Conservation (phyloP, 2,797 vertebrate genomes). For the Phalanger gymnotis region DNA sequence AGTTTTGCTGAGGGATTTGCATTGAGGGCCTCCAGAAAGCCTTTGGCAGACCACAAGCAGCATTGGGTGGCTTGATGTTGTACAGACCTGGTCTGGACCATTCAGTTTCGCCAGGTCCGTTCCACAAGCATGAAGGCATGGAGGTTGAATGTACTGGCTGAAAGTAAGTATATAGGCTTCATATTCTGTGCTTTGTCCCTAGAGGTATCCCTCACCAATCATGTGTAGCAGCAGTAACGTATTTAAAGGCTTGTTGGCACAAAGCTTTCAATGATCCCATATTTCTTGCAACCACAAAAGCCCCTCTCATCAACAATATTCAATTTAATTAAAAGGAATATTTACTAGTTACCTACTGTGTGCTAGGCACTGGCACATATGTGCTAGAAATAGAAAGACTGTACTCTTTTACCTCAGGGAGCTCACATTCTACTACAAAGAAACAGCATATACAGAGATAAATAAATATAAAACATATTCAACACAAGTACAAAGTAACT, state of each 20-base stretch:
- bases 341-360: background rate
- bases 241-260: background rate
- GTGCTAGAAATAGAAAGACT: background rate
- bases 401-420: background rate
- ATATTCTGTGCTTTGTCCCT: too few relatives aligned
- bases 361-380: background rate
- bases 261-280: background rate
- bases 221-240: background rate
- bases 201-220: background rate
- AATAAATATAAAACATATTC: background rate
- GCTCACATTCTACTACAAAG: background rate
- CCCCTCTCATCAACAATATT: background rate
- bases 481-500: background rate
- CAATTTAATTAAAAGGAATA: background rate
- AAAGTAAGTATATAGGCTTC: too few relatives aligned
- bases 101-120: too few relatives aligned
- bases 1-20: too few relatives aligned
- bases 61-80: too few relatives aligned
- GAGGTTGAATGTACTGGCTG: too few relatives aligned
- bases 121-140: too few relatives aligned
- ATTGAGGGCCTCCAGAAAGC: too few relatives aligned
- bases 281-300: background rate
- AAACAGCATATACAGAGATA: background rate
- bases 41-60: too few relatives aligned
- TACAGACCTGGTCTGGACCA: too few relatives aligned